phyloP scores from a whole-genome alignment of 2,113 vertebrate genomes.

The Ondatra zibethicus region DNA sequence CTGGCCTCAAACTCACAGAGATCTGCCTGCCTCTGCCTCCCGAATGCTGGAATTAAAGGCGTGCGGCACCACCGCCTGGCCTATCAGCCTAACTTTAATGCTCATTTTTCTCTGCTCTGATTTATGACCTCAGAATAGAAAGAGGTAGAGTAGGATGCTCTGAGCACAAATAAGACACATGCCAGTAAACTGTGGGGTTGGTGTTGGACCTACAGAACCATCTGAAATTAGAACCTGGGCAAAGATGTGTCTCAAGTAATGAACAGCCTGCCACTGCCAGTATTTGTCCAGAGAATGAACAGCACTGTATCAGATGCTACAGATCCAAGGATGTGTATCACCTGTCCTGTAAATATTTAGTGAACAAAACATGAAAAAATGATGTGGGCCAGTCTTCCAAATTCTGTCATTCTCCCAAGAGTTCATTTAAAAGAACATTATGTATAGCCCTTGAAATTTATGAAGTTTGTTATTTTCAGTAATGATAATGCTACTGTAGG shows the following conservation, averaged over 20 bases:
- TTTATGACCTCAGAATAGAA: background rate
- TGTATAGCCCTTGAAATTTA: background rate
- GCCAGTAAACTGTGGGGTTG: background rate
- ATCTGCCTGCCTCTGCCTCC: no score
- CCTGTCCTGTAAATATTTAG: background rate
- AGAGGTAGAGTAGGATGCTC: background rate
- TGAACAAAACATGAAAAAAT: background rate
- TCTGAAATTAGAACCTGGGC: background rate
- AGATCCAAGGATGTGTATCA: background rate
- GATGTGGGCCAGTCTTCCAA: background rate
- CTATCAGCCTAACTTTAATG: background rate
- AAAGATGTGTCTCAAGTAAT: background rate
- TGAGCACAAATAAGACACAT: constrained; percentile 4
- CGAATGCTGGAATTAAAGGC: no score
- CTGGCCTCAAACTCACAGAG: no score
- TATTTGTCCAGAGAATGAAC: background rate
- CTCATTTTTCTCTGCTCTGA: background rate
- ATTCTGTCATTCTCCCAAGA: background rate
- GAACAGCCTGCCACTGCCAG: no score
- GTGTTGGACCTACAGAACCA: background rate
- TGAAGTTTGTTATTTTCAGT: background rate
- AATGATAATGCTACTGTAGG: background rate
- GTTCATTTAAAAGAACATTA: background rate
- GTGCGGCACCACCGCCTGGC: no score
- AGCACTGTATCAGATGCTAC: background rate